Conservation (phyloP, 2,113 vertebrate genomes). For the Anoura caudifer region DNA sequence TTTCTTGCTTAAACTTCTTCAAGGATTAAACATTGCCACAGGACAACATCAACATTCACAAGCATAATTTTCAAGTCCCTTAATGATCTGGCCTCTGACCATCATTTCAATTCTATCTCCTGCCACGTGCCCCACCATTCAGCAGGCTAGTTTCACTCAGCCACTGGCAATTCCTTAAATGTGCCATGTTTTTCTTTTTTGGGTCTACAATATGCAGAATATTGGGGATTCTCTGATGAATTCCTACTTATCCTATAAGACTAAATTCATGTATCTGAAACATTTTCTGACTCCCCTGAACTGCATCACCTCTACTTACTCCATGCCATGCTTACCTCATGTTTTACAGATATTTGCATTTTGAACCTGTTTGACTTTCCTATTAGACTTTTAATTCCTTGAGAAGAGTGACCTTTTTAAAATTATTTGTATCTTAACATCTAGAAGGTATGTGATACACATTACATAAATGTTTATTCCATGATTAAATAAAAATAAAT, state of each 20-base stretch:
- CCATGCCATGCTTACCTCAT: not conserved
- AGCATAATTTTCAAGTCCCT: not conserved
- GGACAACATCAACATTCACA: not conserved
- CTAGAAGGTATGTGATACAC: not conserved
- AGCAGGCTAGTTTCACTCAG: not conserved
- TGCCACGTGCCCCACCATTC: not conserved
- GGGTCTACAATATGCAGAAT: not conserved
- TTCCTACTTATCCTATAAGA: conserved; percentile 3
- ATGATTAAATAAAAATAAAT: not conserved
- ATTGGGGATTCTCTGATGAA: not conserved
- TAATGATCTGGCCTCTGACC: not conserved
- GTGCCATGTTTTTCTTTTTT: not conserved
- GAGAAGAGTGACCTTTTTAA: not conserved
- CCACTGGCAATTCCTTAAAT: not conserved
- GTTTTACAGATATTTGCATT: not conserved
- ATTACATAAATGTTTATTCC: not conserved
- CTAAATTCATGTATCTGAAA: not conserved
- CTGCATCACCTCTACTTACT: not conserved
- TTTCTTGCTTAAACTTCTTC: conserved; percentile 6
- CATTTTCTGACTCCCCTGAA: not conserved
- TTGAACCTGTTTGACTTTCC: not conserved
- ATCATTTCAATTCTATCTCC: not conserved
- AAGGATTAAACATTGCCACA: not conserved
- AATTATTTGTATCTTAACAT: not conserved
- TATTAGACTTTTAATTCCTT: conserved; percentile 1